Percentiles rank a stretch among this genome's conserved stretches.
These are phyloP conservation scores for Sphyrna mokarran DNA, from an alignment of 2,113 vertebrate genomes.

Conservation along the genomic window DNA sequence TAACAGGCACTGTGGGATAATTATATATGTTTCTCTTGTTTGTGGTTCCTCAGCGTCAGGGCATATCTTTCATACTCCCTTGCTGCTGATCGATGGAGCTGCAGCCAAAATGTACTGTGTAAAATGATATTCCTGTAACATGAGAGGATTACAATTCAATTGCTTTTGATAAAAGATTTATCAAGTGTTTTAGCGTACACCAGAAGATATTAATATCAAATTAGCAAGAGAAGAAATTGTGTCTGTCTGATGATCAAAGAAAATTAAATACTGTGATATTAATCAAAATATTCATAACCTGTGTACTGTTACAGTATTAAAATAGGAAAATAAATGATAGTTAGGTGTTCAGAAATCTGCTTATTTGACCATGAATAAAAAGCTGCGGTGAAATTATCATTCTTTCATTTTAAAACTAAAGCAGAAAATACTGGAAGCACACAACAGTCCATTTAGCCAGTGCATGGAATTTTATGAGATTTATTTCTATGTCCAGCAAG, in stretches of 20 bases:
- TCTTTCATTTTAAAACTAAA: neutral
- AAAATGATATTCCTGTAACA: slow-evolving; percentile 52
- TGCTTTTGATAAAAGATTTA: slow-evolving; percentile 59
- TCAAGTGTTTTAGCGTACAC: slow-evolving; percentile 44
- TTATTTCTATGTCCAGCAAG: too few relatives aligned
- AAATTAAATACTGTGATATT: neutral
- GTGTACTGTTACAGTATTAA: neutral
- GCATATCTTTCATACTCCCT: slow-evolving; percentile 47
- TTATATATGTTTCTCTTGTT: slow-evolving; percentile 41
- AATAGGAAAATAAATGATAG: neutral
- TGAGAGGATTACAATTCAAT: slow-evolving; percentile 54
- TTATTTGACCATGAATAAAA: neutral
- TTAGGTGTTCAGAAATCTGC: neutral
- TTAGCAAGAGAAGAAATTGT: slow-evolving; percentile 20
- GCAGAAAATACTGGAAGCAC: neutral
- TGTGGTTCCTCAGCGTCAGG: slow-evolving; percentile 42
- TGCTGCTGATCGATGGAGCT: slow-evolving; percentile 48
- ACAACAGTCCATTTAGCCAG: neutral
- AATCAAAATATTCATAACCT: slow-evolving; percentile 24
- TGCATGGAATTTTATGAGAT: neutral
- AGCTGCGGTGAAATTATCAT: neutral
- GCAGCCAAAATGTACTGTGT: slow-evolving; percentile 46
- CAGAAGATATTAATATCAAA: slow-evolving; percentile 6
- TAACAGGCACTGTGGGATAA: slow-evolving; percentile 28
- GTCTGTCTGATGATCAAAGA: neutral